Evolutionary conservation across 2,797 vertebrate species (phyloP).

Genomic region (Fundulus diaphanus): DNA sequence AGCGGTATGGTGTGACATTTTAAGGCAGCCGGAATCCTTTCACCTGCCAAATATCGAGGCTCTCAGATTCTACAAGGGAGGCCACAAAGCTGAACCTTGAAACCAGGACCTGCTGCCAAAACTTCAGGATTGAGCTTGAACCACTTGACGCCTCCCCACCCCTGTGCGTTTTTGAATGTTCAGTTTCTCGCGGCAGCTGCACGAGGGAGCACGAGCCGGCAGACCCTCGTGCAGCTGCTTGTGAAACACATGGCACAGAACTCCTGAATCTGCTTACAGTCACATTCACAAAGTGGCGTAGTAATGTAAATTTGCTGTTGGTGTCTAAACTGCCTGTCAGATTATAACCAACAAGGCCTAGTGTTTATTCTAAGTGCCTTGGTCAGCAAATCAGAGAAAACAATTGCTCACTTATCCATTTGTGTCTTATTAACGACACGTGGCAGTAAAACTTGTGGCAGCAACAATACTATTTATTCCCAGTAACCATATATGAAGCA

Average conservation of each 20-base stretch:
- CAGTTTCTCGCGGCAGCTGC: constrained; percentile 46
- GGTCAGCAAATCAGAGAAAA: constrained; percentile 3
- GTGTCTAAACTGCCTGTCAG: background rate
- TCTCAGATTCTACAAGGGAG: constrained; percentile 26
- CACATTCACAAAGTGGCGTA: constrained; percentile 16
- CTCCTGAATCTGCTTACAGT: constrained; percentile 27
- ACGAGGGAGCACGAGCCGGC: constrained; percentile 24
- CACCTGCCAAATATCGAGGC: constrained; percentile 29
- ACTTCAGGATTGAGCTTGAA: constrained; percentile 42
- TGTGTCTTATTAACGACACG: constrained; percentile 7
- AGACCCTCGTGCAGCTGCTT: constrained; percentile 55
- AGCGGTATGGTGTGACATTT: constrained; percentile 23
- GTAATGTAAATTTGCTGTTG: constrained; percentile 7
- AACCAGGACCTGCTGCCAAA: constrained; percentile 42
- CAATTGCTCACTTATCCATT: background rate
- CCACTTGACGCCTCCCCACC: constrained; percentile 47
- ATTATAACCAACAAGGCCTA: background rate
- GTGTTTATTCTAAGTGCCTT: constrained; percentile 8
- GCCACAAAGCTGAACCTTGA: constrained; percentile 35
- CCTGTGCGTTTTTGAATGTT: constrained; percentile 56
- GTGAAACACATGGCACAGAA: constrained; percentile 41
- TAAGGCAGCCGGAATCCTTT: constrained; percentile 22
- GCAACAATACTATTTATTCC: constrained; percentile 18
- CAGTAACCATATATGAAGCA: background rate
- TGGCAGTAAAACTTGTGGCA: constrained; percentile 7